Evolutionary conservation across 1,140 invertebrate species (phyloP).

Genomic region (Calephelis virginiensis): DNA sequence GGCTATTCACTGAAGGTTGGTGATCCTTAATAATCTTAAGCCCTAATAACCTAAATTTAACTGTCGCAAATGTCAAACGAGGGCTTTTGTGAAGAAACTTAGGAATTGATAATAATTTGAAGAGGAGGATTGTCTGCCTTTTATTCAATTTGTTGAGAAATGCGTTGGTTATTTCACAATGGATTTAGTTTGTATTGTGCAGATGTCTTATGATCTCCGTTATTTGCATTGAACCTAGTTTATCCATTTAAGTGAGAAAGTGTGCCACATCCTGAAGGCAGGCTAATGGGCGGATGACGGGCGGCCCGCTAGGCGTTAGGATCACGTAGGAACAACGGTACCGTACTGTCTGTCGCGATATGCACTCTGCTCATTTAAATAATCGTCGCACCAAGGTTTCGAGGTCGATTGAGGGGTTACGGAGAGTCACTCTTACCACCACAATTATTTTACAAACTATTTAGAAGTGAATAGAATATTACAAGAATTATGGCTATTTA

Average conservation of each 20-base stretch:
- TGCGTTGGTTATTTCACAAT: neutral
- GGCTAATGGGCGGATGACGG: slow-evolving; percentile 57
- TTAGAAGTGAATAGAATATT: too few species aligned
- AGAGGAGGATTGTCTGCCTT: neutral
- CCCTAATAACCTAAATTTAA: neutral
- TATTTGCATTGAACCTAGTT: slow-evolving; percentile 31
- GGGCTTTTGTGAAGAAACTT: too few species aligned
- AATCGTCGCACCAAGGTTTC: slow-evolving; percentile 36
- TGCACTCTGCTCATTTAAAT: slow-evolving; percentile 60
- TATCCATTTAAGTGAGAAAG: slow-evolving; percentile 43
- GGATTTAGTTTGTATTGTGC: slow-evolving; percentile 5
- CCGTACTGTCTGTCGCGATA: slow-evolving; percentile 37
- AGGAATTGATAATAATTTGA: too few species aligned
- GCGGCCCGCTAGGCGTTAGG: slow-evolving; percentile 48
- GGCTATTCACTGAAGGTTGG: neutral
- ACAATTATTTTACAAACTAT: neutral
- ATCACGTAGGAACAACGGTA: slow-evolving; percentile 68
- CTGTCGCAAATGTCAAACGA: neutral
- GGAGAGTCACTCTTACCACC: neutral
- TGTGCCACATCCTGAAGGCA: slow-evolving; percentile 61
- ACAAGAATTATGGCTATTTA: too few species aligned
- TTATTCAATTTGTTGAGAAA: slow-evolving; percentile 5
- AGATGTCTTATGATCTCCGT: slow-evolving; percentile 15
- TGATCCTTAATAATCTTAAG: slow-evolving; percentile 3
- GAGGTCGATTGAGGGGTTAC: slow-evolving; percentile 5